Percentiles rank a stretch among this genome's conserved stretches.
These are phyloP conservation scores for Tokudaia tokunoshimensis DNA, from an alignment of 2,797 vertebrate genomes.

Conservation along the genomic window DNA sequence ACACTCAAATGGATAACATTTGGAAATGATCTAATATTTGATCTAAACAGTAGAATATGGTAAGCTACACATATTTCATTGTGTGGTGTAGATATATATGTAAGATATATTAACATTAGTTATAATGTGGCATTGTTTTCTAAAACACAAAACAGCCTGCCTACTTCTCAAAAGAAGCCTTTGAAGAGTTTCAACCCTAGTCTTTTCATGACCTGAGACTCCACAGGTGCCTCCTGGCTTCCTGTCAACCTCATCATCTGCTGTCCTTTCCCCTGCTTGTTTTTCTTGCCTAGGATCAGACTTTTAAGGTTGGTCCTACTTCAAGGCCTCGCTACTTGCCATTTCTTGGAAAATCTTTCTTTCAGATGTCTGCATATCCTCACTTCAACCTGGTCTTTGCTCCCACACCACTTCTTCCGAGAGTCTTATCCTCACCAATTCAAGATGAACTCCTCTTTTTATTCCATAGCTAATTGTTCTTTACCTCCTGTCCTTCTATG, in stretches of 20 bases:
- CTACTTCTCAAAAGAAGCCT: background rate
- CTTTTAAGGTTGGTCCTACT: background rate
- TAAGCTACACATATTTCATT: background rate
- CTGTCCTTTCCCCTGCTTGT: too few species aligned
- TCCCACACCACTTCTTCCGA: background rate
- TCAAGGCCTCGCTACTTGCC: background rate
- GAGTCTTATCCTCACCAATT: background rate
- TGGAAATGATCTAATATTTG: slow-evolving; percentile 36
- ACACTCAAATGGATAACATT: slow-evolving; percentile 23
- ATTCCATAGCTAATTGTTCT: too few species aligned
- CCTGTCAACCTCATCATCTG: background rate
- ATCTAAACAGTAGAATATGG: background rate
- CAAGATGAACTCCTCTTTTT: background rate
- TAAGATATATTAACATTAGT: background rate
- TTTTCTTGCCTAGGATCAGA: background rate
- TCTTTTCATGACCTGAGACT: background rate
- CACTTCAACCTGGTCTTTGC: background rate
- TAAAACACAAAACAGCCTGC: background rate
- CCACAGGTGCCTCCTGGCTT: background rate
- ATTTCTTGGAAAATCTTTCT: background rate
- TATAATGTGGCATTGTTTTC: background rate
- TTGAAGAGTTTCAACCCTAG: background rate
- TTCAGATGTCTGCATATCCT: background rate
- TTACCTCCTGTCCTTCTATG: background rate
- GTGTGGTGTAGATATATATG: background rate